Evolutionary conservation across 2,113 vertebrate genomes (phyloP).

Genomic region (Corydoras maculifer): DNA sequence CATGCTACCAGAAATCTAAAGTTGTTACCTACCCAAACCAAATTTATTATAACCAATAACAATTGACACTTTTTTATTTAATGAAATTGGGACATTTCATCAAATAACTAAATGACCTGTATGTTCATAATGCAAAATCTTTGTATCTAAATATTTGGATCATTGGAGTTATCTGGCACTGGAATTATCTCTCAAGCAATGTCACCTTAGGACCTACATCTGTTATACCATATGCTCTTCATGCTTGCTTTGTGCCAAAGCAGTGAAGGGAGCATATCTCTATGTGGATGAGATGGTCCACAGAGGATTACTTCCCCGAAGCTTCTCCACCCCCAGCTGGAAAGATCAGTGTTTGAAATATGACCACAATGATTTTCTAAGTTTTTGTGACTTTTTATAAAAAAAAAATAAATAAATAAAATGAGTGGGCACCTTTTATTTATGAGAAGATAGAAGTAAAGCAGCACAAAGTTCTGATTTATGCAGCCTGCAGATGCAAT

Average conservation of each 20-base stretch:
- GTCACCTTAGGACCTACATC: constrained; percentile 46
- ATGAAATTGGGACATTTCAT: too few species aligned
- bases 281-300: constrained; percentile 11
- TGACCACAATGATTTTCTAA: constrained; percentile 40
- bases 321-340: constrained; percentile 14
- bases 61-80: too few species aligned
- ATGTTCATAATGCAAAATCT: constrained; percentile 16
- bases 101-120: too few species aligned
- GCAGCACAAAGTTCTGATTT: constrained; percentile 5
- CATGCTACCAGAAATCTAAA: too few species aligned
- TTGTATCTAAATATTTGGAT: constrained; percentile 36
- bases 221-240: constrained; percentile 45
- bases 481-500: constrained; percentile 2
- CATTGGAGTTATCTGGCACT: constrained; percentile 28
- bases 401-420: not conserved
- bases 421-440: not conserved
- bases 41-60: too few species aligned
- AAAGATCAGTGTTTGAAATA: constrained; percentile 36
- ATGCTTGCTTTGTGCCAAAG: constrained; percentile 26
- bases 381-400: not conserved
- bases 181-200: constrained; percentile 39
- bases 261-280: constrained; percentile 12
- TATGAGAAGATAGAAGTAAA: not conserved
- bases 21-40: too few species aligned
- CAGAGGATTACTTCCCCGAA: constrained; percentile 33